Conservation (phyloP, 1,140 invertebrate species). For the Neodiprion fabricii region DNA sequence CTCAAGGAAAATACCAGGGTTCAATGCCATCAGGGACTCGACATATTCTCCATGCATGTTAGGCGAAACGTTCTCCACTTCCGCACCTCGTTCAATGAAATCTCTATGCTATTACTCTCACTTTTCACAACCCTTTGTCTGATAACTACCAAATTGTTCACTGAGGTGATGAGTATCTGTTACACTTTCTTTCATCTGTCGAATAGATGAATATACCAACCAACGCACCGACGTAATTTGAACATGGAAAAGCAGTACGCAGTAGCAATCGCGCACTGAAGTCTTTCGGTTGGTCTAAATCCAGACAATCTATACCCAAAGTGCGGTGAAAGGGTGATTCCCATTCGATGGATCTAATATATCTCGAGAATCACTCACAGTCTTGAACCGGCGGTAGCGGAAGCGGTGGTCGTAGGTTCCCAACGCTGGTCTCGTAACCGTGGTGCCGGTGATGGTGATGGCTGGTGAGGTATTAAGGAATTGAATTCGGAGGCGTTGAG, state of each 20-base stretch:
- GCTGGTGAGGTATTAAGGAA: conserved; percentile 41
- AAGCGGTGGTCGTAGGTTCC: neutral
- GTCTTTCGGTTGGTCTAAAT: neutral
- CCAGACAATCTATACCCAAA: conserved; percentile 1
- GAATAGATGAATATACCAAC: too few species aligned
- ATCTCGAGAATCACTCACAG: conserved; percentile 41
- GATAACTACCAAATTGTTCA: too few species aligned
- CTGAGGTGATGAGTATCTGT: too few species aligned
- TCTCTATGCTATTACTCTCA: too few species aligned
- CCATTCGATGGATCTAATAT: conserved; percentile 47
- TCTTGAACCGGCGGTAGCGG: conserved; percentile 17
- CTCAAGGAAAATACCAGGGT: too few species aligned
- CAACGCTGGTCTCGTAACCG: neutral
- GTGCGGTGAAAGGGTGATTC: conserved; percentile 13
- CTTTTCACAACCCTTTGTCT: too few species aligned
- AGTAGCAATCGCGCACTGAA: neutral
- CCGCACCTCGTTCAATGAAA: too few species aligned
- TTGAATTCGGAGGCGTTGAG: conserved; percentile 36
- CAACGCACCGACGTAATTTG: too few species aligned
- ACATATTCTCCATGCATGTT: too few species aligned
- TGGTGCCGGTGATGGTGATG: neutral
- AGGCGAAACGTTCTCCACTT: too few species aligned
- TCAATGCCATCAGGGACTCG: too few species aligned
- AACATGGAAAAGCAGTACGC: neutral
- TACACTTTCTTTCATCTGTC: too few species aligned